Percentiles rank a stretch among this genome's conserved stretches.
Evolutionary conservation across 2,888 invertebrate genomes (phyloP).

Genomic region (Archaeoteleia sp.): DNA sequence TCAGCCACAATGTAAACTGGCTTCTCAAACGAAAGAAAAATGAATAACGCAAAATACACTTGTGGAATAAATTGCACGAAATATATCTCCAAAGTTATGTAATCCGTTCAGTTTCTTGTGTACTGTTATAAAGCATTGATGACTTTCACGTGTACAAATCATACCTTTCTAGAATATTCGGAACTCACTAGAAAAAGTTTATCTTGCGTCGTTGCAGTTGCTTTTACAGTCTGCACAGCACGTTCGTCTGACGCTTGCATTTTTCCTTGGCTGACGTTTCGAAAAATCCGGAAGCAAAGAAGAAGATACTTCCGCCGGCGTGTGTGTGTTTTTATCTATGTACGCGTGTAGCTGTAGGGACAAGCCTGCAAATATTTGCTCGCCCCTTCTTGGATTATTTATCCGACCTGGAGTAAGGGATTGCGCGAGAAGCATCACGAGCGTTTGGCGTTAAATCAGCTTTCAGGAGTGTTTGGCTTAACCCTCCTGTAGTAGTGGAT

Average conservation of each 20-base stretch:
- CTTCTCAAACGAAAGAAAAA: too few relatives aligned
- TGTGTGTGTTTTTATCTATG: conserved; percentile 9
- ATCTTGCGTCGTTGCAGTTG: conserved; percentile 18
- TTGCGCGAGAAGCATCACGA: conserved; percentile 50
- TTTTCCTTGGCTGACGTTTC: conserved; percentile 34
- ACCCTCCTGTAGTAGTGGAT: conserved; percentile 28
- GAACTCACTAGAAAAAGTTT: conserved; percentile 45
- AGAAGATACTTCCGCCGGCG: conserved; percentile 31
- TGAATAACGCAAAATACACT: too few relatives aligned
- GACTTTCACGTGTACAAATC: too few relatives aligned
- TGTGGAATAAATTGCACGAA: too few relatives aligned
- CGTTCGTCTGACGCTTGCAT: conserved; percentile 33
- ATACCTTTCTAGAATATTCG: conserved; percentile 42
- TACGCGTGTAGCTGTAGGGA: conserved; percentile 15
- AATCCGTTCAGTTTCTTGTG: too few relatives aligned
- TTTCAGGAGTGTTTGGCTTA: conserved; percentile 41
- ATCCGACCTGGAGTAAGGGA: conserved; percentile 56
- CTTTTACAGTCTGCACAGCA: conserved; percentile 17
- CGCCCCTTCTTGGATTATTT: conserved; percentile 61
- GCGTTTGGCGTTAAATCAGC: conserved; percentile 48
- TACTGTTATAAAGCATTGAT: too few relatives aligned
- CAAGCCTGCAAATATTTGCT: conserved; percentile 60
- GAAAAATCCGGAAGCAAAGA: conserved; percentile 38
- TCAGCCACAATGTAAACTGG: too few relatives aligned
- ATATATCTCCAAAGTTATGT: too few relatives aligned